Evolutionary conservation across 1,140 invertebrate genomes (phyloP).

Genomic region (Drosophila nasuta): DNA sequence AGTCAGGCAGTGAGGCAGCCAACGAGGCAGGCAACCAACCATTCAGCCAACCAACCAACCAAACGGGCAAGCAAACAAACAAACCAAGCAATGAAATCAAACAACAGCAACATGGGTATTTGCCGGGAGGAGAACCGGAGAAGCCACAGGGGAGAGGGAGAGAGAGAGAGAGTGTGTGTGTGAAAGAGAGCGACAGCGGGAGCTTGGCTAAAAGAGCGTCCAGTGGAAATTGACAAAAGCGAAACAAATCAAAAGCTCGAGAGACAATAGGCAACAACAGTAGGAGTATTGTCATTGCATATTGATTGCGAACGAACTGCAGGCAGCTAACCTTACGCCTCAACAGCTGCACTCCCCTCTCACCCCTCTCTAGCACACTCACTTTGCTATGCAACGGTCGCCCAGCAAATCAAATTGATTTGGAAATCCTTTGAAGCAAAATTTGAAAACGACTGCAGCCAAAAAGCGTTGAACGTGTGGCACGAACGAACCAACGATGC

Average conservation of each 20-base stretch:
- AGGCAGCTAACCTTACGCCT: conserved; percentile 41
- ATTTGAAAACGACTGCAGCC: conserved; percentile 38
- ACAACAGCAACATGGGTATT: conserved; percentile 43
- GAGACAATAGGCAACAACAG: conserved; percentile 67
- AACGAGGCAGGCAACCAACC: background rate
- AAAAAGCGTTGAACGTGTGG: conserved; percentile 44
- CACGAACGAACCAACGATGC: conserved; percentile 17
- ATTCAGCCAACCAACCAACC: conserved; percentile 1
- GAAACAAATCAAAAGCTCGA: conserved; percentile 73
- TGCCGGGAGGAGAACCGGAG: background rate
- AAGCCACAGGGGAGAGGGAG: background rate
- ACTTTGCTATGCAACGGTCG: conserved; percentile 2
- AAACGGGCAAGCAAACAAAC: conserved; percentile 55
- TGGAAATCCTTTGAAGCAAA: conserved; percentile 68
- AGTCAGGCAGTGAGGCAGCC: background rate
- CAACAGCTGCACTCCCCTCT: conserved; percentile 5
- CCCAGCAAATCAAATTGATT: conserved; percentile 76
- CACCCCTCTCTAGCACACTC: background rate
- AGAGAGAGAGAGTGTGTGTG: background rate
- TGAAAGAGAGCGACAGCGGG: background rate
- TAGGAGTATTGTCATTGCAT: conserved; percentile 68
- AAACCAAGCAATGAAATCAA: conserved; percentile 72
- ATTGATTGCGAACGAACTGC: conserved; percentile 67
- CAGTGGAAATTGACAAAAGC: conserved; percentile 77
- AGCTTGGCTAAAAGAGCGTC: conserved; percentile 29